A percentile compares a stretch with the other conserved stretches of the same genome.
These are phyloP conservation scores for Plagodis pulveraria DNA, from an alignment of 2,888 invertebrate genomes.

Conservation along the genomic window DNA sequence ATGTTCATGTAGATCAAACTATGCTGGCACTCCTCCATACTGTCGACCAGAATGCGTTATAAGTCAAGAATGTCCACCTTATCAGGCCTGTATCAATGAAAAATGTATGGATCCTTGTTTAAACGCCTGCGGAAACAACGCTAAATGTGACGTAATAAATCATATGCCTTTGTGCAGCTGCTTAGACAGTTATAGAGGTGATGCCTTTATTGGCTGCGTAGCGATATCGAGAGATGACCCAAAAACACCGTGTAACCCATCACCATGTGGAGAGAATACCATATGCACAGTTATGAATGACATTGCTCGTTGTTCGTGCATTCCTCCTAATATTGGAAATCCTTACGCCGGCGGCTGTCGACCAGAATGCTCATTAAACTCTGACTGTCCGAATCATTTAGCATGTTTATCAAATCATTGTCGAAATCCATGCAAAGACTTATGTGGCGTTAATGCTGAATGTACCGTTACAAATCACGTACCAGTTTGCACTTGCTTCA, in stretches of 20 bases:
- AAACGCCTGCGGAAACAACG: slow-evolving; percentile 91
- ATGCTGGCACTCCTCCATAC: slow-evolving; percentile 92
- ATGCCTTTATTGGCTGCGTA: slow-evolving; percentile 93
- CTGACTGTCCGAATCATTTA: slow-evolving; percentile 91
- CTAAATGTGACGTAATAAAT: slow-evolving; percentile 91
- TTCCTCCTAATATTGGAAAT: slow-evolving; percentile 94
- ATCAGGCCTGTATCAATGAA: slow-evolving; percentile 92
- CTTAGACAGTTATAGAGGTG: slow-evolving; percentile 90
- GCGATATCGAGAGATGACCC: slow-evolving; percentile 74
- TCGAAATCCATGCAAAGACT: slow-evolving; percentile 93
- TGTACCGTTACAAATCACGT: slow-evolving; percentile 93
- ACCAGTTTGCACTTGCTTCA: slow-evolving; percentile 91
- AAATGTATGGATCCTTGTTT: slow-evolving; percentile 93
- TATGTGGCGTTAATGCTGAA: slow-evolving; percentile 93
- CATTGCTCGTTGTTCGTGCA: slow-evolving; percentile 91
- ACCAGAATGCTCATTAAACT: slow-evolving; percentile 93
- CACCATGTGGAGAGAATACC: slow-evolving; percentile 94
- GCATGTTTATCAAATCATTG: slow-evolving; percentile 94
- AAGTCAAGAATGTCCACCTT: slow-evolving; percentile 91
- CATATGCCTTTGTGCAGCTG: slow-evolving; percentile 94
- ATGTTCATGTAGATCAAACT: slow-evolving; percentile 92
- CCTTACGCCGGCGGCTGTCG: slow-evolving; percentile 93
- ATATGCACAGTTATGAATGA: slow-evolving; percentile 89
- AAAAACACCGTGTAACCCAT: slow-evolving; percentile 89
- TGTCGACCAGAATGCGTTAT: slow-evolving; percentile 93